A percentile compares a stretch with the other conserved stretches of the same genome.
phyloP scores from a whole-genome alignment of 2,888 invertebrate genomes.

The Andrena bicolor region DNA sequence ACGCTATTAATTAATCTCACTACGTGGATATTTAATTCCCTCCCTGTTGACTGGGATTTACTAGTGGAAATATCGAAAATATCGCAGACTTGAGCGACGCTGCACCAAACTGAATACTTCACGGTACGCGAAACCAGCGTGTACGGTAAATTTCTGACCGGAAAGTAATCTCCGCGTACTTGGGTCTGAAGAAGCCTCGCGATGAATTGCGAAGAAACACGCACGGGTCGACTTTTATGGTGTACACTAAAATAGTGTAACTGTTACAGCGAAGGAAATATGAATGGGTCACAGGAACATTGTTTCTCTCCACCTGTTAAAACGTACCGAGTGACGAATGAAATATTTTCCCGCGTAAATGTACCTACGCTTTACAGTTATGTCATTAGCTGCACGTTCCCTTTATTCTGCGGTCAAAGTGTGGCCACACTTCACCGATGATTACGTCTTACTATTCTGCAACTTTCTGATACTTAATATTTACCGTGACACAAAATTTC shows the following conservation, averaged over 20 bases:
- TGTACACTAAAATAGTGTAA: not conserved
- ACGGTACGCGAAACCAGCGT: slow-evolving; percentile 48
- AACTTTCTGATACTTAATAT: not conserved
- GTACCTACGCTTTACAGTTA: slow-evolving; percentile 37
- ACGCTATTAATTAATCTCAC: no score
- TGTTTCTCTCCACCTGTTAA: not conserved
- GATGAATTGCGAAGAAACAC: slow-evolving; percentile 31
- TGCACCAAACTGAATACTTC: slow-evolving; percentile 33
- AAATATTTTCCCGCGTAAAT: slow-evolving; percentile 29
- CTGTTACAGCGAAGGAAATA: not conserved
- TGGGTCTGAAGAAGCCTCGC: slow-evolving; percentile 1
- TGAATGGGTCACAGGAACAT: slow-evolving; percentile 1
- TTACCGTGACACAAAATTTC: not conserved
- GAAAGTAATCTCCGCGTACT: slow-evolving; percentile 37
- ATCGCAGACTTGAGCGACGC: not conserved
- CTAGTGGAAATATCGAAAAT: not conserved
- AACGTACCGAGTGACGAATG: not conserved
- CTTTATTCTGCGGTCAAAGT: not conserved
- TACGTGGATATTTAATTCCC: no score
- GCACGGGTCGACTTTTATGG: not conserved
- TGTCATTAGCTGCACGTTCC: not conserved
- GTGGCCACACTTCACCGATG: not conserved
- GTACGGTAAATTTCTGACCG: slow-evolving; percentile 59
- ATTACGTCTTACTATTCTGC: not conserved
- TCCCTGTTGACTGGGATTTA: no score